Conservation (phyloP, 2,113 vertebrate genomes). For the Coregonus clupeaformis region DNA sequence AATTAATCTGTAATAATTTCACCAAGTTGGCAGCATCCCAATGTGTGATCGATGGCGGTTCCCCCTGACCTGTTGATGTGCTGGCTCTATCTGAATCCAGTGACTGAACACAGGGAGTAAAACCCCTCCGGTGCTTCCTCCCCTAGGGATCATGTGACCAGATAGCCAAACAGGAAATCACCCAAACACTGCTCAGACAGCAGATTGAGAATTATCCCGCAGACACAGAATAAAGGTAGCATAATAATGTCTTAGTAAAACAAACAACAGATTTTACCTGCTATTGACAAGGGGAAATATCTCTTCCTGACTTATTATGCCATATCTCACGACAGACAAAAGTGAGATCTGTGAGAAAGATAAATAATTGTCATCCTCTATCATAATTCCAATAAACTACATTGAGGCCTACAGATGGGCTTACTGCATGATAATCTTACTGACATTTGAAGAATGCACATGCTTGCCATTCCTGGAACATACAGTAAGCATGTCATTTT, state of each 20-base stretch:
- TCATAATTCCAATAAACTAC: neutral
- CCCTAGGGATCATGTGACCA: constrained; percentile 54
- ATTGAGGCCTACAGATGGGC: neutral
- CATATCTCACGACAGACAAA: constrained; percentile 20
- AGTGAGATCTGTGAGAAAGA: too few species aligned
- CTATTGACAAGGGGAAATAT: too few species aligned
- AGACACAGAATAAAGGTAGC: constrained; percentile 45
- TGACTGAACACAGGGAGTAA: constrained; percentile 27
- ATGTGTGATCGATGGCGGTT: constrained; percentile 56
- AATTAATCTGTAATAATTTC: constrained; percentile 64
- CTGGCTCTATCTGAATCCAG: constrained; percentile 37
- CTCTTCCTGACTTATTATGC: constrained; percentile 32
- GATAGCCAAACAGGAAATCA: constrained; percentile 61
- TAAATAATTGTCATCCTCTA: too few species aligned
- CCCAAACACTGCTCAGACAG: constrained; percentile 34
- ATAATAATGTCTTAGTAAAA: constrained; percentile 48
- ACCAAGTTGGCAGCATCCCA: constrained; percentile 53
- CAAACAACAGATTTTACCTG: constrained; percentile 49
- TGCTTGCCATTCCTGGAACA: constrained; percentile 58
- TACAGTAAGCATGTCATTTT: constrained; percentile 39
- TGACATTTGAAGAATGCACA: constrained; percentile 70
- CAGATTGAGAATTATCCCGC: constrained; percentile 46
- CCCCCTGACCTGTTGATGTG: constrained; percentile 57
- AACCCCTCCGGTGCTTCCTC: constrained; percentile 3
- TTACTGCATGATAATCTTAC: constrained; percentile 46